A percentile compares a stretch with the other conserved stretches of the same genome.
Evolutionary conservation across 1,140 invertebrate genomes (phyloP).

Genomic region (Tribolium madens): DNA sequence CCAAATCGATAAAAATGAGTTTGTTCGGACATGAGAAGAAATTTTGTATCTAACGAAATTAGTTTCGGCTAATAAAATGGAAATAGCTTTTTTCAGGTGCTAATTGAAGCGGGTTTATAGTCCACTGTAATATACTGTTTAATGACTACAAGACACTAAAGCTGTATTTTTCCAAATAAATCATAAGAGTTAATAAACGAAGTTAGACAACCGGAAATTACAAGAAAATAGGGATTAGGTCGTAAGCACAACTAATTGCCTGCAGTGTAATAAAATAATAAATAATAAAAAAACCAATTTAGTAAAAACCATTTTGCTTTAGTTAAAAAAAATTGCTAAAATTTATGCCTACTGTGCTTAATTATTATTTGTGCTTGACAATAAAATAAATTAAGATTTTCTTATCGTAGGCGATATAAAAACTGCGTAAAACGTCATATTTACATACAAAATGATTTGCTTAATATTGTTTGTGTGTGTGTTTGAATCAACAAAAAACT

Average conservation of each 20-base stretch:
- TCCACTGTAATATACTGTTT: background rate
- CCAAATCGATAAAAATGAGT: background rate
- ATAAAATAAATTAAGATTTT: too few relatives aligned
- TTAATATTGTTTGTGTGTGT: background rate
- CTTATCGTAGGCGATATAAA: too few relatives aligned
- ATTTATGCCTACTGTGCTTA: background rate
- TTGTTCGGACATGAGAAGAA: too few relatives aligned
- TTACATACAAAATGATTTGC: too few relatives aligned
- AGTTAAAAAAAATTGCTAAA: background rate
- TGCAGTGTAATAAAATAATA: conserved; percentile 28
- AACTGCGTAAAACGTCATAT: too few relatives aligned
- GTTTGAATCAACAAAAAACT: background rate
- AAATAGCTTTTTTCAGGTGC: background rate
- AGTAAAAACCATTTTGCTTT: conserved; percentile 6
- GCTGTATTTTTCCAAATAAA: background rate
- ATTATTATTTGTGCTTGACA: too few relatives aligned
- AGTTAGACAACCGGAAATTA: conserved; percentile 11
- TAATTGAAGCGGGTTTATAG: background rate
- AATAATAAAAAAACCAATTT: conserved; percentile 33
- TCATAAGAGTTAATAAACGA: background rate
- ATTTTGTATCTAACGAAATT: too few relatives aligned
- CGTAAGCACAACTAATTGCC: background rate
- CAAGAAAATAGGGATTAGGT: conserved; percentile 24
- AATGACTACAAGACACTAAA: background rate
- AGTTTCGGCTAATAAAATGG: too few relatives aligned